Percentiles rank a stretch among this genome's conserved stretches.
These are phyloP conservation scores for Oreochromis mossambicus DNA, from an alignment of 2,797 vertebrate species.

Conservation along the genomic window DNA sequence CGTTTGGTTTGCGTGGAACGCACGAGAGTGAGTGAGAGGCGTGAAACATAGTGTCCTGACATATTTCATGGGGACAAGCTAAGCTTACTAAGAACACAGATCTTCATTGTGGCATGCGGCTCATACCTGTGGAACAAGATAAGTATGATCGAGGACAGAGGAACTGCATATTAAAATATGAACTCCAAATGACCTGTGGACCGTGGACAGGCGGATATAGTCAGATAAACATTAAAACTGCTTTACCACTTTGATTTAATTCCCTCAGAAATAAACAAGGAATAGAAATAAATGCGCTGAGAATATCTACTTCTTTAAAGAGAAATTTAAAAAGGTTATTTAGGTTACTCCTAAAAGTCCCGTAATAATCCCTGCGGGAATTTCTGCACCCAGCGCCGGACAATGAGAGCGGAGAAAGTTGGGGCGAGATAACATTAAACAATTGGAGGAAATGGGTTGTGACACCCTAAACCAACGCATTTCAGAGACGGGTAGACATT, in stretches of 20 bases:
- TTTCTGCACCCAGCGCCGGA: neutral
- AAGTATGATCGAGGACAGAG: neutral
- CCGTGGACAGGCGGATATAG: neutral
- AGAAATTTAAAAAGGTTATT: neutral
- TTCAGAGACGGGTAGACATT: neutral
- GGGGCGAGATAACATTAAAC: conserved; percentile 39
- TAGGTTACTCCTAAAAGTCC: neutral
- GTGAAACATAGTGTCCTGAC: neutral
- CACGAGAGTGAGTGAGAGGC: neutral
- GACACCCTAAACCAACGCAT: conserved; percentile 9
- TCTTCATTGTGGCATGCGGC: neutral
- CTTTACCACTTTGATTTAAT: neutral
- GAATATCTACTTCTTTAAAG: neutral
- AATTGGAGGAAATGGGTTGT: conserved; percentile 46
- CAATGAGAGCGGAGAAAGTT: conserved; percentile 33
- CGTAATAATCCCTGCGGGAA: neutral
- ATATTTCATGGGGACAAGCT: neutral
- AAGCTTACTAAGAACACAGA: neutral
- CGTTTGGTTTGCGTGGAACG: neutral
- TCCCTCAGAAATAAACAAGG: neutral
- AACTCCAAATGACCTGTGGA: neutral
- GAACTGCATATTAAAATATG: neutral
- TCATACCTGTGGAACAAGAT: neutral
- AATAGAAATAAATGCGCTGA: neutral
- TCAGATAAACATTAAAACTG: neutral